Conservation (phyloP, 2,113 vertebrate species). For the Otocyon megalotis region DNA sequence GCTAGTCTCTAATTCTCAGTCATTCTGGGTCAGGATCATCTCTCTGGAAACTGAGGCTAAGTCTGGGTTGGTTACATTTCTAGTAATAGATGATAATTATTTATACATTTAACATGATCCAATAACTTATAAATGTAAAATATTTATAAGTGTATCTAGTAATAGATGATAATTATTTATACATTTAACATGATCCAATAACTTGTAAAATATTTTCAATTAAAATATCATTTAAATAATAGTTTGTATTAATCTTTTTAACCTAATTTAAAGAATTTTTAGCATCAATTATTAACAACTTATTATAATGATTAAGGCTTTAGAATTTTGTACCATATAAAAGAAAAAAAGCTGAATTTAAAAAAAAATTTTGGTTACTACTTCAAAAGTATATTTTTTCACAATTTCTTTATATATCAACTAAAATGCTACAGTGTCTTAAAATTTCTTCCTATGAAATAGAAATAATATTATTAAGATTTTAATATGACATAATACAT, state of each 20-base stretch:
- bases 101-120: not conserved
- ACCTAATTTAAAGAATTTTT: constrained; percentile 2
- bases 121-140: not conserved
- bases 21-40: not conserved
- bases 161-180: not conserved
- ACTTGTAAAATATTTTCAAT: not conserved
- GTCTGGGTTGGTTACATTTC: not conserved
- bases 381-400: not conserved
- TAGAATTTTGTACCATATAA: not conserved
- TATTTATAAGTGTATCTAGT: not conserved
- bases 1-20: not conserved
- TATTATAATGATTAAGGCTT: not conserved
- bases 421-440: not conserved
- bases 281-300: not conserved
- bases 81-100: not conserved
- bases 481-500: not conserved
- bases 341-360: not conserved
- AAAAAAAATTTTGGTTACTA: not conserved
- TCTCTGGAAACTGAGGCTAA: not conserved
- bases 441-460: not conserved
- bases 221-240: not conserved
- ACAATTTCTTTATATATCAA: not conserved
- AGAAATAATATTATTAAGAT: not conserved
- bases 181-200: not conserved
- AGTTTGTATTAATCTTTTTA: not conserved